Conservation (phyloP, 2,888 invertebrate genomes). For the Pharmacophagus antenor region DNA sequence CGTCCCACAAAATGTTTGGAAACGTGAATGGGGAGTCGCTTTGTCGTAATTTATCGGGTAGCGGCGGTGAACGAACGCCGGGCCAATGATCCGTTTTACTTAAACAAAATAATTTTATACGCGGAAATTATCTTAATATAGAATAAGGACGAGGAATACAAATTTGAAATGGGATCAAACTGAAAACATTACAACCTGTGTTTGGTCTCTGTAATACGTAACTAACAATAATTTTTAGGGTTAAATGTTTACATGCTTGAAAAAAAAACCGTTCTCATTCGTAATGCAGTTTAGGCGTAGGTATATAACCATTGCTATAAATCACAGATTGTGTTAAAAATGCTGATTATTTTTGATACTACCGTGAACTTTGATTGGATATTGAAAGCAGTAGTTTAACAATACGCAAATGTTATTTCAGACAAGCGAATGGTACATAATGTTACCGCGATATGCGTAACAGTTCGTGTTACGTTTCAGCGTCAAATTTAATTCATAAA, state of each 20-base stretch:
- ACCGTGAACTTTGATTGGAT: neutral
- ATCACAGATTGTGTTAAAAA: neutral
- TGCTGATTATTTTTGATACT: neutral
- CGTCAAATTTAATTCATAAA: neutral
- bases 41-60: conserved; percentile 42
- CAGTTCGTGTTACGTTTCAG: neutral
- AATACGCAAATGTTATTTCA: neutral
- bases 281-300: neutral
- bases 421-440: neutral
- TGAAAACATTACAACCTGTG: neutral
- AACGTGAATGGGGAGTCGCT: conserved; percentile 30
- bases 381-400: neutral
- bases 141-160: conserved; percentile 33
- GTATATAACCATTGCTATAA: neutral
- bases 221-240: too few relatives aligned
- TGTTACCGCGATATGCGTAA: neutral
- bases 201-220: too few relatives aligned
- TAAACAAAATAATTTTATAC: conserved; percentile 45
- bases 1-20: conserved; percentile 26
- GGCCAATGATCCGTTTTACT: conserved; percentile 47
- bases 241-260: too few relatives aligned
- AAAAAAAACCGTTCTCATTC: neutral
- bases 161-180: neutral
- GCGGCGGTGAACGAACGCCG: conserved; percentile 46
- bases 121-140: conserved; percentile 53